Conservation (phyloP, 1,140 invertebrate genomes). For the Brachionus asplanchnoidis region DNA sequence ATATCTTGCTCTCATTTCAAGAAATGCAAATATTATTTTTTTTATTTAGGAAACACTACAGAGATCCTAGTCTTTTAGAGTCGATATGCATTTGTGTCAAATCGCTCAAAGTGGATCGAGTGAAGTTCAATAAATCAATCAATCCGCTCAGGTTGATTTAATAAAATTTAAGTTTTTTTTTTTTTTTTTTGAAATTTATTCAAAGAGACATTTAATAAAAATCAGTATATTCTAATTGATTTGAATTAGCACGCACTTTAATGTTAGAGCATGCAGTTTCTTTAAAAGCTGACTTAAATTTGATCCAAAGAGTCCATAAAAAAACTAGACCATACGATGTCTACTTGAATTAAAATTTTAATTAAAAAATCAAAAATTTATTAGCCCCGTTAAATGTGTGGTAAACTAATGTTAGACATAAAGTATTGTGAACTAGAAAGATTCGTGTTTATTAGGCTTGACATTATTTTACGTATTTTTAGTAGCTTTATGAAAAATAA, state of each 20-base stretch:
- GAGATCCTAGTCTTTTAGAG: not conserved
- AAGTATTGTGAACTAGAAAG: not conserved
- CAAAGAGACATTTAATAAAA: conserved; percentile 1
- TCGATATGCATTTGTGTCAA: not conserved
- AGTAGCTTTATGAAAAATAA: not conserved
- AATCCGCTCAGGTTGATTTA: not conserved
- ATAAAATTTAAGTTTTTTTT: not conserved
- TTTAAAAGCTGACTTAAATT: not conserved
- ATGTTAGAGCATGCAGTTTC: not conserved
- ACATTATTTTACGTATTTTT: not conserved
- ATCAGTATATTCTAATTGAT: conserved; percentile 3
- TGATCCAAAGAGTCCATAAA: not conserved
- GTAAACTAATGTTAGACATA: conserved; percentile 2
- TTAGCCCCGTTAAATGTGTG: not conserved
- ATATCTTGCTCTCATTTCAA: not conserved
- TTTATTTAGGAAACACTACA: not conserved
- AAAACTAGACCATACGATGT: not conserved
- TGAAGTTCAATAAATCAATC: not conserved
- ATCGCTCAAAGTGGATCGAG: not conserved
- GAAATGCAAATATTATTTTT: not conserved
- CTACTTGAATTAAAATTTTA: not conserved
- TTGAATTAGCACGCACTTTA: not conserved
- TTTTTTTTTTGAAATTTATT: not conserved
- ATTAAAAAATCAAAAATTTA: not conserved
- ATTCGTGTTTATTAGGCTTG: not conserved